A percentile compares a stretch with the other conserved stretches of the same genome.
phyloP scores from a whole-genome alignment of 2,797 vertebrate species.

The Sebastiscus albofasciatus region DNA sequence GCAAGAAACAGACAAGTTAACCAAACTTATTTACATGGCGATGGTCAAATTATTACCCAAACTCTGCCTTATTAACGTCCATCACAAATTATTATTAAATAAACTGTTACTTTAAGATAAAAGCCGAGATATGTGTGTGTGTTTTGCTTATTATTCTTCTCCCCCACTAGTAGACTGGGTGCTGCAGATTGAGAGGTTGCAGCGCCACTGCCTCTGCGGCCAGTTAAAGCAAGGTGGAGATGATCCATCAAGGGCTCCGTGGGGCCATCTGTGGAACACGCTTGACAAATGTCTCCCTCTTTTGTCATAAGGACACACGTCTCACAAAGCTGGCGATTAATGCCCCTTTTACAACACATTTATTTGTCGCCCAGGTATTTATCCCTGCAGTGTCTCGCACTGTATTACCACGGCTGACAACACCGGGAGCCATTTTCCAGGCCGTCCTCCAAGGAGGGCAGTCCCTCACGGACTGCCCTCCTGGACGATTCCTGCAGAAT shows the following conservation, averaged over 20 bases:
- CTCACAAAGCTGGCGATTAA: conserved; percentile 84
- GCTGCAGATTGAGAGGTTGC: conserved; percentile 65
- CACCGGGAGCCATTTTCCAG: conserved; percentile 62
- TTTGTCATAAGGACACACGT: conserved; percentile 88
- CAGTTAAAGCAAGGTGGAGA: conserved; percentile 79
- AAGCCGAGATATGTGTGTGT: background rate
- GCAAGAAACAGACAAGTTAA: background rate
- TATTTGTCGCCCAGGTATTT: conserved; percentile 86
- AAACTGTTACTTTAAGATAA: background rate
- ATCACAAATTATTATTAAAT: background rate
- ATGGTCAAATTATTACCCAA: background rate
- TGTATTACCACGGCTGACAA: conserved; percentile 76
- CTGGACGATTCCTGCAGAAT: conserved; percentile 50
- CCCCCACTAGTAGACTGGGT: conserved; percentile 37
- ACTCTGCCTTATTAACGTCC: background rate
- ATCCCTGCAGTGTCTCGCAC: conserved; percentile 72
- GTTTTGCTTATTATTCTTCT: conserved; percentile 7
- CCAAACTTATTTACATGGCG: background rate
- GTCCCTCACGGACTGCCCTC: conserved; percentile 40
- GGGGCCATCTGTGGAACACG: conserved; percentile 84
- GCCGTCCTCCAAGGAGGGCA: conserved; percentile 54
- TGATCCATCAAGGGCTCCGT: conserved; percentile 82
- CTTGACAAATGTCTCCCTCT: conserved; percentile 87
- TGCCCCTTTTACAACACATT: conserved; percentile 80
- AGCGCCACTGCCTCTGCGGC: conserved; percentile 54